These are phyloP conservation scores for Channa maculata DNA, from an alignment of 2,113 vertebrate genomes.

Conservation along the genomic window DNA sequence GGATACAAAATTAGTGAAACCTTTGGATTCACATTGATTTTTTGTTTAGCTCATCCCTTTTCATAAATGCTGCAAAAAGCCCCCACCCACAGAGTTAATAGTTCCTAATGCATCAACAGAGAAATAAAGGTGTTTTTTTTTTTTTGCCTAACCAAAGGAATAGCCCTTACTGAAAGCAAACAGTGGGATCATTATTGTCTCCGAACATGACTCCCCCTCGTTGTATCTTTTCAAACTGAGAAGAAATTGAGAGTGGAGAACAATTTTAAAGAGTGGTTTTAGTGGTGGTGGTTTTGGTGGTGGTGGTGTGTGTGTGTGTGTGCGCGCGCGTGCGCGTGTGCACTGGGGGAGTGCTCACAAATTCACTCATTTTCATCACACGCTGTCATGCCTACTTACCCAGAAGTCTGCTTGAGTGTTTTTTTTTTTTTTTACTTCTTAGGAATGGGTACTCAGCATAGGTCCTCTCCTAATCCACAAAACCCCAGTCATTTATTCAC, in stretches of 20 bases:
- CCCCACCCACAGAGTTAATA: constrained; percentile 31
- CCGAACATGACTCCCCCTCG: constrained; percentile 25
- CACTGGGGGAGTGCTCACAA: constrained; percentile 37
- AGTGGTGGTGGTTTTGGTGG: constrained; percentile 7
- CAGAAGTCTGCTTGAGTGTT: constrained; percentile 36
- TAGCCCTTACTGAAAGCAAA: constrained; percentile 69
- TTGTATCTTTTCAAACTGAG: constrained; percentile 49
- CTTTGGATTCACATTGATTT: neutral
- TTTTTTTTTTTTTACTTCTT: constrained; percentile 10
- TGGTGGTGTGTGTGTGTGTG: too few species aligned
- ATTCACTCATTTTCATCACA: constrained; percentile 66
- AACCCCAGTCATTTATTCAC: constrained; percentile 20
- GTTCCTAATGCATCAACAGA: constrained; percentile 39
- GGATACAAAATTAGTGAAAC: constrained; percentile 3
- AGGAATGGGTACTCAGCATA: constrained; percentile 14
- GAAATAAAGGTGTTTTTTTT: constrained; percentile 67
- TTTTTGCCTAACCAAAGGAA: constrained; percentile 57
- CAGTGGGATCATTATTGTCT: constrained; percentile 55
- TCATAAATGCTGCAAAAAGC: constrained; percentile 5
- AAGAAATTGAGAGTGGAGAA: constrained; percentile 42
- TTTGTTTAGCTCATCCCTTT: constrained; percentile 19
- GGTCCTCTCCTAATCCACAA: constrained; percentile 35
- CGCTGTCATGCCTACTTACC: constrained; percentile 60
- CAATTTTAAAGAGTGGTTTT: constrained; percentile 42
- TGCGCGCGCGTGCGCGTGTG: neutral